Percentiles rank a stretch among this genome's conserved stretches.
phyloP scores from a whole-genome alignment of 2,797 vertebrate genomes.

The Eulemur albifrons region DNA sequence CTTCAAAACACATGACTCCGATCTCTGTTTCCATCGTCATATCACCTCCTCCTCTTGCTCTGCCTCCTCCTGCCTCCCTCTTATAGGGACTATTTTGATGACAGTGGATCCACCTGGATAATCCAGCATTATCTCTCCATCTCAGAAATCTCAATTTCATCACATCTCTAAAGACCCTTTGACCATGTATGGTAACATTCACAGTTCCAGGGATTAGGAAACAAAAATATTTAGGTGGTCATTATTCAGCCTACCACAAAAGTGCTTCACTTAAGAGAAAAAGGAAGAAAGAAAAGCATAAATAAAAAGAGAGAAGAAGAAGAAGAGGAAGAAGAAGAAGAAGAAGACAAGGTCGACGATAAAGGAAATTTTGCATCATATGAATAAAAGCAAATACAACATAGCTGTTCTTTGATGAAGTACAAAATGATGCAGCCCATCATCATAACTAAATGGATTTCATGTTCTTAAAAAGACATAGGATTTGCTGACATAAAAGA shows the following conservation, averaged over 20 bases:
- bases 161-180: background rate
- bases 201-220: background rate
- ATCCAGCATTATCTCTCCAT: background rate
- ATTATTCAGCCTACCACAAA: background rate
- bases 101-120: background rate
- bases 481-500: background rate
- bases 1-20: background rate
- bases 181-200: background rate
- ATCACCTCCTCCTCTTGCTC: background rate
- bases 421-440: background rate
- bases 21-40: background rate
- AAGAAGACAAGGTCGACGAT: background rate
- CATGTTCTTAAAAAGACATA: background rate
- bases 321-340: too few species aligned
- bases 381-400: background rate
- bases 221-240: background rate
- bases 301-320: background rate
- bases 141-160: background rate
- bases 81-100: background rate
- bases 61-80: background rate
- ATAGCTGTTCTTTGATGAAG: background rate
- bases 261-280: background rate
- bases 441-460: background rate
- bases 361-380: background rate
- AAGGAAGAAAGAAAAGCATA: background rate